Conservation (phyloP, 2,888 invertebrate genomes). For the Ditula angustiorana region DNA sequence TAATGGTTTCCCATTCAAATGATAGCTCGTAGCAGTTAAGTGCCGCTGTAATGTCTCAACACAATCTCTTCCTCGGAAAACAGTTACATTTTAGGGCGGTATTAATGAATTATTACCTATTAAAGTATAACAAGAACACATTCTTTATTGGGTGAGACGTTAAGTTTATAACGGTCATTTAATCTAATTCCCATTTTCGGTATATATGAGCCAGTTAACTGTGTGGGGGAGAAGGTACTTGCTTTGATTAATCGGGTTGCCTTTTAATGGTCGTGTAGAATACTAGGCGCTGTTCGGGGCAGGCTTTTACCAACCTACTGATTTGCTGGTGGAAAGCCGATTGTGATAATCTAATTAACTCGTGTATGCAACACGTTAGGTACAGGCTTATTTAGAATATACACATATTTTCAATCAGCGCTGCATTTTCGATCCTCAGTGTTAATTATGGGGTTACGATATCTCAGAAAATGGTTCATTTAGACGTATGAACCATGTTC, state of each 20-base stretch:
- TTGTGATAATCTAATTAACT: conserved; percentile 28
- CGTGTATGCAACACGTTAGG: conserved; percentile 23
- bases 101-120: conserved; percentile 81
- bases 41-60: conserved; percentile 76
- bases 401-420: conserved; percentile 1
- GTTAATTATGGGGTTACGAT: background rate
- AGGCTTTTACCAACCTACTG: background rate
- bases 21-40: conserved; percentile 78
- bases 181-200: conserved; percentile 48
- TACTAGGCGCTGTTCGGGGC: conserved; percentile 1
- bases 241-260: conserved; percentile 58
- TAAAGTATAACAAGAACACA: conserved; percentile 72
- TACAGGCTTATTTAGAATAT: conserved; percentile 11
- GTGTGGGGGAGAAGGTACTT: conserved; percentile 45
- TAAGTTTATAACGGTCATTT: conserved; percentile 56
- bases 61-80: conserved; percentile 75
- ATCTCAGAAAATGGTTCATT: too few species aligned
- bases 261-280: background rate
- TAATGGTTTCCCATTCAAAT: conserved; percentile 80
- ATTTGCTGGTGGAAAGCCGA: conserved; percentile 17
- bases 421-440: background rate
- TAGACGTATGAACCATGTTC: background rate
- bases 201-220: conserved; percentile 45
- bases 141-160: conserved; percentile 63
- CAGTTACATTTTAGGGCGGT: conserved; percentile 74